phyloP scores from a whole-genome alignment of 2,888 invertebrate genomes.

The Rhodophaea formosa region DNA sequence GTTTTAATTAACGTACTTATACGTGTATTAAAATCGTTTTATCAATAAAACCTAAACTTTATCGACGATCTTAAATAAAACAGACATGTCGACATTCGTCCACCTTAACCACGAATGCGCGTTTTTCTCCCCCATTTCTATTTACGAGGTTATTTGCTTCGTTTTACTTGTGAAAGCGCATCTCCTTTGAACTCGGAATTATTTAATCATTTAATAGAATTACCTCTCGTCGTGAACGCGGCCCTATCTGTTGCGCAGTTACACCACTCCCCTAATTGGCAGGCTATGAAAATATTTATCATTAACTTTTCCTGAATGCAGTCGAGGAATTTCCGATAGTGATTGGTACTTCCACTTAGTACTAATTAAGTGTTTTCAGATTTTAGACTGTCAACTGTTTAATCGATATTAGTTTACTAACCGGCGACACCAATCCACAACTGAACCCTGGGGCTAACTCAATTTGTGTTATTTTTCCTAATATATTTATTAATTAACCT shows the following conservation, averaged over 20 bases:
- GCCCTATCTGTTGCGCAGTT: constrained; percentile 64
- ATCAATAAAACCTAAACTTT: no score
- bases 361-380: not conserved
- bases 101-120: constrained; percentile 46
- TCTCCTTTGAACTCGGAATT: constrained; percentile 77
- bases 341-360: not conserved
- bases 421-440: no score
- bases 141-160: constrained; percentile 68
- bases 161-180: constrained; percentile 73
- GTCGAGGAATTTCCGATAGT: constrained; percentile 11
- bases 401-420: no score
- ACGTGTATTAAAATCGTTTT: no score
- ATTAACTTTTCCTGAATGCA: constrained; percentile 47
- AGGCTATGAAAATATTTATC: constrained; percentile 62
- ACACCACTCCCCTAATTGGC: constrained; percentile 61
- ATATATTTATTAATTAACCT: no score
- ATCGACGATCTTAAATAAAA: not conserved
- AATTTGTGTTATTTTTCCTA: no score
- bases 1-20: no score
- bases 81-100: constrained; percentile 36
- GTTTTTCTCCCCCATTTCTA: constrained; percentile 59
- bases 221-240: constrained; percentile 57
- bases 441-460: no score
- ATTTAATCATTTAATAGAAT: constrained; percentile 80
- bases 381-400: not conserved